phyloP scores from a whole-genome alignment of 2,888 invertebrate species.

The Ochropleura plecta region DNA sequence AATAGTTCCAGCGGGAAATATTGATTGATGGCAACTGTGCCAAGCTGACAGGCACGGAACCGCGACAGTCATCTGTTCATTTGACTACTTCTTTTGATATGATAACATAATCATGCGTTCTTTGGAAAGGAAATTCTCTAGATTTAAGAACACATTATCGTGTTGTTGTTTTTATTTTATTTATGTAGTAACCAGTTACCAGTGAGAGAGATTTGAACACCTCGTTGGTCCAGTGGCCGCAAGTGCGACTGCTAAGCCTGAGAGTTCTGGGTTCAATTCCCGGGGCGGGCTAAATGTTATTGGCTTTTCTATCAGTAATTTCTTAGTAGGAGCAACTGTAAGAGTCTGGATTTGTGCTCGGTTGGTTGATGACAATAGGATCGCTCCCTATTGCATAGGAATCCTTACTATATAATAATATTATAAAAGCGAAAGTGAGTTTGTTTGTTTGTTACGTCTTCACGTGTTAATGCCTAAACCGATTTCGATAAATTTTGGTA shows the following conservation, averaged over 20 bases:
- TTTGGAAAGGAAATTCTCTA: constrained; percentile 1
- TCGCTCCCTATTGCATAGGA: not conserved
- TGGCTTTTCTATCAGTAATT: not conserved
- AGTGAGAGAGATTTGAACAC: too few species aligned
- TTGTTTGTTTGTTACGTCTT: too few species aligned
- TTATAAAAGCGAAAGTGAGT: too few species aligned
- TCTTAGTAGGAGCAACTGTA: not conserved
- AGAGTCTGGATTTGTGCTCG: not conserved
- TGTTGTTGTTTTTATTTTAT: too few species aligned
- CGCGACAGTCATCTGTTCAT: constrained; percentile 36
- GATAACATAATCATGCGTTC: constrained; percentile 7
- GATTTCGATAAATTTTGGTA: too few species aligned
- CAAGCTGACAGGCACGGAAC: constrained; percentile 51
- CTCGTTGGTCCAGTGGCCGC: not conserved
- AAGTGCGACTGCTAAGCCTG: not conserved
- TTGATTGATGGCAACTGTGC: constrained; percentile 72
- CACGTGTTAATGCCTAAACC: too few species aligned
- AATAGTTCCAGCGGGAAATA: constrained; percentile 68
- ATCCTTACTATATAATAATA: too few species aligned
- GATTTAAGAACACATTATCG: not conserved
- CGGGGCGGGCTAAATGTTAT: not conserved
- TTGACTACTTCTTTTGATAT: constrained; percentile 28
- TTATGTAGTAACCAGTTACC: too few species aligned
- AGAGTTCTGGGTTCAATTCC: not conserved
- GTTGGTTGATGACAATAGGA: not conserved